phyloP scores from a whole-genome alignment of 1,140 invertebrate genomes.

The Drosophila kurseongensis region DNA sequence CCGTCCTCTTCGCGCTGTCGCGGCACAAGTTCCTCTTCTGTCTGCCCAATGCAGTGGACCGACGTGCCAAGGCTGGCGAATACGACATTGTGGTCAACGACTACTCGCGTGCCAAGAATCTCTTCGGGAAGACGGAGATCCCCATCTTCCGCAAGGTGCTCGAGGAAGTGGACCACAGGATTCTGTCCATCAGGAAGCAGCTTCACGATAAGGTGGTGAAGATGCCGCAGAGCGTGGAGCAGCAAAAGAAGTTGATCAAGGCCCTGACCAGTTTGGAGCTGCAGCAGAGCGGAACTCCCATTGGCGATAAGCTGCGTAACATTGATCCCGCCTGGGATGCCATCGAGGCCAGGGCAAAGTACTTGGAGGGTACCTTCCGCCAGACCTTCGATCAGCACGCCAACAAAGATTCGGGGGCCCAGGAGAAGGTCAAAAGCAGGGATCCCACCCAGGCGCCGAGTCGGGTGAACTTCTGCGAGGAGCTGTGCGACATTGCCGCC shows the following conservation, averaged over 20 bases:
- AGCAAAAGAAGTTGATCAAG: constrained; percentile 96
- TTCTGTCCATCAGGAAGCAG: constrained; percentile 92
- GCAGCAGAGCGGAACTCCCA: constrained; percentile 74
- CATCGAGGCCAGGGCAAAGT: constrained; percentile 92
- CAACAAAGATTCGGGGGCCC: constrained; percentile 61
- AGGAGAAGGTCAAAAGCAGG: constrained; percentile 73
- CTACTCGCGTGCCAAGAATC: constrained; percentile 97
- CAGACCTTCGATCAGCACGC: constrained; percentile 78
- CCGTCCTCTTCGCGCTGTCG: constrained; percentile 96
- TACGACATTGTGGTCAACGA: constrained; percentile 99
- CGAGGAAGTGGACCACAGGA: constrained; percentile 95
- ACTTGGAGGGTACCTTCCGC: constrained; percentile 87
- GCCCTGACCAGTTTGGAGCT: constrained; percentile 89
- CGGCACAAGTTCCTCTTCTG: constrained; percentile 96
- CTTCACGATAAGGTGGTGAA: constrained; percentile 93
- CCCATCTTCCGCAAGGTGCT: constrained; percentile 94
- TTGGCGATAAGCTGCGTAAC: constrained; percentile 71
- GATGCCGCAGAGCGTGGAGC: constrained; percentile 95
- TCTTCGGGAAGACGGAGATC: constrained; percentile 98
- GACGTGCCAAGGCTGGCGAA: constrained; percentile 96
- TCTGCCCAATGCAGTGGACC: constrained; percentile 96
- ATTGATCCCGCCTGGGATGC: constrained; percentile 96
- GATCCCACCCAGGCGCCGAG: constrained; percentile 71
- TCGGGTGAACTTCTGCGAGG: constrained; percentile 82
- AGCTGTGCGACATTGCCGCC: constrained; percentile 81